Percentiles rank a stretch among this genome's conserved stretches.
Conservation (phyloP, 2,113 vertebrate genomes). For the Pelecanoides urinatrix region DNA sequence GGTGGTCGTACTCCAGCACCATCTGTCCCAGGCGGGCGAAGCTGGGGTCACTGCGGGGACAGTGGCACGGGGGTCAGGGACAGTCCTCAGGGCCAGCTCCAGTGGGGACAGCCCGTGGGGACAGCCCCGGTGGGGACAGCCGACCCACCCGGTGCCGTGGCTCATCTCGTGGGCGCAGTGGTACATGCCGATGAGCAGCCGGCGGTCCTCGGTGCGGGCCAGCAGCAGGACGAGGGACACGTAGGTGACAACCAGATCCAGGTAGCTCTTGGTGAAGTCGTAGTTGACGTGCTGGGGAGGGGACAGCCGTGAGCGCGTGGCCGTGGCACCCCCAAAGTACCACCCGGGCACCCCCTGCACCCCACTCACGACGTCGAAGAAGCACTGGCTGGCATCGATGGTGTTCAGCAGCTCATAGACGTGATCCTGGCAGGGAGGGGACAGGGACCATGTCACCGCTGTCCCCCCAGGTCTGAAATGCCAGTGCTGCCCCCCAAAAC, state of each 20-base stretch:
- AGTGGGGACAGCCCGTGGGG: fast-evolving
- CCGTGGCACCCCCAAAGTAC: too few relatives aligned
- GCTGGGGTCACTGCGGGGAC: constrained; percentile 77
- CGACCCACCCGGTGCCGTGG: constrained; percentile 81
- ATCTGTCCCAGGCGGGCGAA: constrained; percentile 90
- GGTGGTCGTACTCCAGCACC: constrained; percentile 90
- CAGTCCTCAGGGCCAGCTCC: fast-evolving
- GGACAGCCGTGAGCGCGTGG: fast-evolving
- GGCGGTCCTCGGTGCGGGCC: constrained; percentile 89
- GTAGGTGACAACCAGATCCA: constrained; percentile 92
- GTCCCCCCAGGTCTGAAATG: neutral
- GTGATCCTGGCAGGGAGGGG: constrained; percentile 80
- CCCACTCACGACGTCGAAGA: constrained; percentile 89
- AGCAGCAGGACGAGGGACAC: constrained; percentile 86
- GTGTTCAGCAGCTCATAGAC: constrained; percentile 93
- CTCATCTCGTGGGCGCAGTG: constrained; percentile 91
- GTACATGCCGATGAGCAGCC: constrained; percentile 84
- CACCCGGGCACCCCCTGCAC: fast-evolving
- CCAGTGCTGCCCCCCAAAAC: neutral
- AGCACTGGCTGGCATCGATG: constrained; percentile 90
- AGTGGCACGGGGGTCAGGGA: neutral
- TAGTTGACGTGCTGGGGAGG: constrained; percentile 83
- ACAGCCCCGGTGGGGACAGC: fast-evolving
- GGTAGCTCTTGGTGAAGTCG: constrained; percentile 88
- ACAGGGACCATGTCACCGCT: neutral